These are phyloP conservation scores for Allolobophora icterica DNA, from an alignment of 2,888 invertebrate genomes.

Conservation along the genomic window DNA sequence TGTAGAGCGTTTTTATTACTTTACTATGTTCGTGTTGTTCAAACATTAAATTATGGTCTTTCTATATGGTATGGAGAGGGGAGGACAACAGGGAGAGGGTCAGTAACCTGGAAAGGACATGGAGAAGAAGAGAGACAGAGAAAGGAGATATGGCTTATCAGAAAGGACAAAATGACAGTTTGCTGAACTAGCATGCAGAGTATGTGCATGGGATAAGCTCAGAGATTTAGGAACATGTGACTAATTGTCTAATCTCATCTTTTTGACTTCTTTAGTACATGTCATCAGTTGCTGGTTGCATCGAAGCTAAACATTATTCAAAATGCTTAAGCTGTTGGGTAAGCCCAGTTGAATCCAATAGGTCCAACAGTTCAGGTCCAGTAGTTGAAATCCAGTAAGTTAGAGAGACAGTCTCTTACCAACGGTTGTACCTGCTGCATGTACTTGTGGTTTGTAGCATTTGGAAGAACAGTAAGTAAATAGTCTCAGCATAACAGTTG, in stretches of 20 bases:
- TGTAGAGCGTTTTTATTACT: not conserved
- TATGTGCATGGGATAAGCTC: not conserved
- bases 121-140: not conserved
- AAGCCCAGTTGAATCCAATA: not conserved
- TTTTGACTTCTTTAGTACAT: not conserved
- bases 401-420: not conserved
- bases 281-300: not conserved
- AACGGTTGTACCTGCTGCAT: not conserved
- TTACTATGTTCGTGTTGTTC: not conserved
- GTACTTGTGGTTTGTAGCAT: not conserved
- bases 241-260: not conserved
- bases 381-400: not conserved
- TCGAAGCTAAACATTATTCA: not conserved
- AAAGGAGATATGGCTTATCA: not conserved
- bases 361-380: too few relatives aligned
- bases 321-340: not conserved
- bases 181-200: not conserved
- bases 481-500: not conserved
- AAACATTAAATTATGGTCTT: not conserved
- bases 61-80: not conserved
- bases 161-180: not conserved
- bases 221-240: not conserved
- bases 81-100: not conserved
- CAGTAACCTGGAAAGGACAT: not conserved
- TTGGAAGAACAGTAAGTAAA: not conserved